A percentile compares a stretch with the other conserved stretches of the same genome.
Conservation (phyloP, 2,797 vertebrate species). For the Aulostomus chinensis region DNA sequence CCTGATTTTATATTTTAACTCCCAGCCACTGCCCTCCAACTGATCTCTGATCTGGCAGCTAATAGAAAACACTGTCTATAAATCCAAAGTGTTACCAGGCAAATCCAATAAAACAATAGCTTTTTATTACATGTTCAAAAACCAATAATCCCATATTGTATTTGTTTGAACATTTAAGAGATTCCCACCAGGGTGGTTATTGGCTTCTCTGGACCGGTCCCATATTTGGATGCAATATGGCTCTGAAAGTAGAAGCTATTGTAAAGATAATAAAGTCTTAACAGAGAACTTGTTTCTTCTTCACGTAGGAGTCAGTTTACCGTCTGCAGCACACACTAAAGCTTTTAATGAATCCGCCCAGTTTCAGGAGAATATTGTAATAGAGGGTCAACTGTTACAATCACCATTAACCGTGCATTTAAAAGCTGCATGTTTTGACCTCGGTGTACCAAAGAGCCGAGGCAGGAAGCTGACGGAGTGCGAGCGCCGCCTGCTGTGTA, state of each 20-base stretch:
- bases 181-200: constrained; percentile 65
- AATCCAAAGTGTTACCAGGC: constrained; percentile 70
- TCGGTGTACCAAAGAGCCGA: not conserved
- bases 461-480: constrained; percentile 19
- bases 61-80: constrained; percentile 76
- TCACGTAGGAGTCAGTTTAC: too few relatives aligned
- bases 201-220: constrained; percentile 59
- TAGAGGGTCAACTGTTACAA: constrained; percentile 48
- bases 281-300: too few relatives aligned
- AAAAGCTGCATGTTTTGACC: constrained; percentile 41
- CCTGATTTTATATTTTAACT: constrained; percentile 74
- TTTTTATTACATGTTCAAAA: constrained; percentile 81
- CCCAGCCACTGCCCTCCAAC: constrained; percentile 61
- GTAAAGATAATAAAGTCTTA: constrained; percentile 61
- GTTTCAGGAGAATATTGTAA: constrained; percentile 46
- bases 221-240: constrained; percentile 66
- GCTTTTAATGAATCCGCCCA: not conserved
- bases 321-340: too few relatives aligned
- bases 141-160: constrained; percentile 73
- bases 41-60: constrained; percentile 74
- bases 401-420: constrained; percentile 53
- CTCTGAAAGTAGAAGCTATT: constrained; percentile 42
- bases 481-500: constrained; percentile 75
- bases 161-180: constrained; percentile 72
- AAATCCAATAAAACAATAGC: constrained; percentile 78